A percentile compares a stretch with the other conserved stretches of the same genome.
Conservation (phyloP, 2,888 invertebrate species). For the Pegoplata infirma region DNA sequence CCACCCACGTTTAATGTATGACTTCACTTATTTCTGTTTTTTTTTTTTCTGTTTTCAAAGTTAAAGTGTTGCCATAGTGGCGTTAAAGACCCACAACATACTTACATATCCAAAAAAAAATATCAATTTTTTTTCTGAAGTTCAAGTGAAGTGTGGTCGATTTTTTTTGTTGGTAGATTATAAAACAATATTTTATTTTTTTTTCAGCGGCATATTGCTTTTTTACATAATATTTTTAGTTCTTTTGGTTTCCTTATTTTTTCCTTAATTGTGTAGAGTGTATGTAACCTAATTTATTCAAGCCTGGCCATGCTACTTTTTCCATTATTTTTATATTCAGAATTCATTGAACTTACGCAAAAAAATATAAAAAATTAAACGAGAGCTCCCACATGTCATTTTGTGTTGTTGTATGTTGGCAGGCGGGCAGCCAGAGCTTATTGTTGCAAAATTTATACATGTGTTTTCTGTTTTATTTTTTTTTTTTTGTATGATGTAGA, state of each 20-base stretch:
- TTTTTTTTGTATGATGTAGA: conserved; percentile 15
- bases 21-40: conserved; percentile 35
- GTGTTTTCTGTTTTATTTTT: too few species aligned
- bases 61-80: conserved; percentile 53
- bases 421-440: too few species aligned
- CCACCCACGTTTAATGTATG: conserved; percentile 42
- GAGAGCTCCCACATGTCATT: conserved; percentile 50
- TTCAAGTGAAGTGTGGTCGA: conserved; percentile 15
- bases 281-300: conserved; percentile 51
- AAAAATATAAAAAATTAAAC: background rate
- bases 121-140: background rate
- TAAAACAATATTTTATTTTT: too few species aligned
- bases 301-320: conserved; percentile 29
- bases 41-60: background rate
- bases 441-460: conserved; percentile 28
- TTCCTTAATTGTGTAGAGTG: conserved; percentile 22
- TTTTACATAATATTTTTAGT: conserved; percentile 1
- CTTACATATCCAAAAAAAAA: background rate
- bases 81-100: conserved; percentile 46
- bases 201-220: conserved; percentile 19
- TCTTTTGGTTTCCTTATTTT: background rate
- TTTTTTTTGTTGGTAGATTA: conserved; percentile 1
- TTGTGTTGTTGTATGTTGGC: conserved; percentile 18
- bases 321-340: conserved; percentile 17
- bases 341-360: conserved; percentile 56